Evolutionary conservation across 2,113 vertebrate genomes (phyloP).

Genomic region (Leptobrachium ailaonicum): DNA sequence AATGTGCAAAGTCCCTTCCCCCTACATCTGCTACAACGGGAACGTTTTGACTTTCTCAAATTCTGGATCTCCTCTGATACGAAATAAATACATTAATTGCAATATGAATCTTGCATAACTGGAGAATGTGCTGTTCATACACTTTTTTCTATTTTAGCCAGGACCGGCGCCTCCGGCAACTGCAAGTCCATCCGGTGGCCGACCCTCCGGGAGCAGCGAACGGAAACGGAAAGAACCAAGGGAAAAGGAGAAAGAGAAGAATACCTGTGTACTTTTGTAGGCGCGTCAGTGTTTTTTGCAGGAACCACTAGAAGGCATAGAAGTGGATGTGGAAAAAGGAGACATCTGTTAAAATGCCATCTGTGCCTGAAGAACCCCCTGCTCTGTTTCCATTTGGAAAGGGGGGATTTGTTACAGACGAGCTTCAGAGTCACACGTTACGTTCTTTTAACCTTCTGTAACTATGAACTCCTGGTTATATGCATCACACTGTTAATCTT

Average conservation of each 20-base stretch:
- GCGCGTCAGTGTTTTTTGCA: conserved; percentile 61
- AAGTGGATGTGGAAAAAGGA: conserved; percentile 60
- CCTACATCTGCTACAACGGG: too few relatives aligned
- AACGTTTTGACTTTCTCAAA: too few relatives aligned
- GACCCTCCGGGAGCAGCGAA: conserved; percentile 78
- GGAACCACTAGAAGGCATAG: conserved; percentile 59
- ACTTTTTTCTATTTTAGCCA: conserved; percentile 5
- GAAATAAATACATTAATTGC: too few relatives aligned
- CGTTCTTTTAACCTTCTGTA: conserved; percentile 62
- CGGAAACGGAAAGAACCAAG: conserved; percentile 85
- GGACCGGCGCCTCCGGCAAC: conserved; percentile 58
- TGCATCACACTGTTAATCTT: background rate
- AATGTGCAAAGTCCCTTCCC: too few relatives aligned
- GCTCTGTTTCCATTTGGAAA: conserved; percentile 68
- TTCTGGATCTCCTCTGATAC: too few relatives aligned
- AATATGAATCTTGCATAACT: too few relatives aligned
- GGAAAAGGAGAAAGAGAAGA: conserved; percentile 85
- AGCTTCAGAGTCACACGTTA: conserved; percentile 74
- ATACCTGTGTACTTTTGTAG: conserved; percentile 92
- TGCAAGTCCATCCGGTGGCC: conserved; percentile 76
- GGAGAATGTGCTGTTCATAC: background rate
- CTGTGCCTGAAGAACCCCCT: conserved; percentile 86
- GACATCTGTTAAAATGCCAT: conserved; percentile 82
- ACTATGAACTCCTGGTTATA: background rate
- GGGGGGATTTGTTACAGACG: conserved; percentile 70